phyloP scores from a whole-genome alignment of 2,113 vertebrate genomes.

The Porphyrio hochstetteri region DNA sequence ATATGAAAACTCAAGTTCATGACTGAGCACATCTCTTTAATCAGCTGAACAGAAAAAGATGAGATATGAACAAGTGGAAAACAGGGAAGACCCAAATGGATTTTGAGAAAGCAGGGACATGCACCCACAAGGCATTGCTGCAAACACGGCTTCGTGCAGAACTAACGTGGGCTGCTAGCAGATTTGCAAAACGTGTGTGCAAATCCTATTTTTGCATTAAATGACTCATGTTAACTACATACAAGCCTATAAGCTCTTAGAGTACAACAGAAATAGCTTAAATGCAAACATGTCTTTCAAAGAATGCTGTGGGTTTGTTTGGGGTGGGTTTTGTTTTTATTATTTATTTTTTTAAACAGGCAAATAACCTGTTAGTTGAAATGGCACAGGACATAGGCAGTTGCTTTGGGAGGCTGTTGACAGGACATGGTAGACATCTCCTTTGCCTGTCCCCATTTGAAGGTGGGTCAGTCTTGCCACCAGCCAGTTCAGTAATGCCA shows the following conservation, averaged over 20 bases:
- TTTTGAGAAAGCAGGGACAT: not conserved
- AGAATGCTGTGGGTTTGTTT: not conserved
- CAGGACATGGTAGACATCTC: not conserved
- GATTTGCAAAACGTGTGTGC: constrained; percentile 22
- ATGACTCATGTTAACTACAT: constrained; percentile 36
- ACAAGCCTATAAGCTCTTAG: not conserved
- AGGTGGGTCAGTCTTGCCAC: not conserved
- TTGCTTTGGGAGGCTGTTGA: not conserved
- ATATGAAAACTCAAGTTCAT: not conserved
- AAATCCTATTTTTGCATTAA: constrained; percentile 62
- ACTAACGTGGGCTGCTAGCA: constrained; percentile 14
- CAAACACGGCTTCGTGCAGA: not conserved
- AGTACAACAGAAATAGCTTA: not conserved
- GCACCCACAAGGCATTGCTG: not conserved
- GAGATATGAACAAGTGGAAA: not conserved
- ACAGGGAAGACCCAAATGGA: not conserved
- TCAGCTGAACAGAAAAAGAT: not conserved
- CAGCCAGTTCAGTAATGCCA: not conserved
- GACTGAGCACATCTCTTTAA: not conserved
- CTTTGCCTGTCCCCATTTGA: not conserved
- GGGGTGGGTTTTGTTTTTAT: not conserved
- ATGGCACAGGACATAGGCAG: not conserved
- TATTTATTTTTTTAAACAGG: not conserved
- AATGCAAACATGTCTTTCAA: not conserved
- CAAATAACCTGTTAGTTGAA: not conserved